Evolutionary conservation across 1,140 invertebrate species (phyloP), one percentile per base, ranked within the genome.

Genomic region (Uloborus diversus): DNA sequence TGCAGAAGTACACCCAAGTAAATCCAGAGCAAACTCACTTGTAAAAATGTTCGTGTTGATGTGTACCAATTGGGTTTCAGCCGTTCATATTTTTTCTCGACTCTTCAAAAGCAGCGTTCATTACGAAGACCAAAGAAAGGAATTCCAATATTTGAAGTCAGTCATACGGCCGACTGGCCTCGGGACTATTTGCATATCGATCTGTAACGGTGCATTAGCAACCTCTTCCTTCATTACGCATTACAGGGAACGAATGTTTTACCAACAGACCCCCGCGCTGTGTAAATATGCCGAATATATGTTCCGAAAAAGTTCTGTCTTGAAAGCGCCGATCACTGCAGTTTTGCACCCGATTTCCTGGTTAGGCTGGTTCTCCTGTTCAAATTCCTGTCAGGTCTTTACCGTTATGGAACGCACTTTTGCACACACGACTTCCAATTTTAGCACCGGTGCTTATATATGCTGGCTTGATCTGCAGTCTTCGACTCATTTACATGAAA

Each of bases 181-280:
- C 33, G 30, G 56, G 76, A 79, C 64, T 79, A 79, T 79, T 79
- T 79, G 65, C 76, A 79, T 79, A 79, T 79, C 49, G 76, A 79
- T 79, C 76, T 79, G 76, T 69, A 68, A 79, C 76, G 76, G 56
- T 69, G 76, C 76, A 79, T 79, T 69, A 79, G 53, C 64, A 37
- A 53, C 66, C 53, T 68, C 56, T 56, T 51, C 47, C 33, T 42
- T 79, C 75, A 59, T 69, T 79, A 61, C 35, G 32, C 17, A 17
- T 47, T 53, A 65, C 42, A 57, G 14, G n/a, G 42, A 17, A 28
- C 30, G 14, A 53, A 42, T 66, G 73, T 78, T 78, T 78, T 65
- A 57, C 30, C 61, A 78, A 78, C 56, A 73, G 57, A 49, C 49
- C 23, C 23, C 30, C 37, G 37, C 42, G 3, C 59, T 78, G 49